Evolutionary conservation across 2,113 vertebrate species (phyloP).

Genomic region (Romanogobio albipinnatus): DNA sequence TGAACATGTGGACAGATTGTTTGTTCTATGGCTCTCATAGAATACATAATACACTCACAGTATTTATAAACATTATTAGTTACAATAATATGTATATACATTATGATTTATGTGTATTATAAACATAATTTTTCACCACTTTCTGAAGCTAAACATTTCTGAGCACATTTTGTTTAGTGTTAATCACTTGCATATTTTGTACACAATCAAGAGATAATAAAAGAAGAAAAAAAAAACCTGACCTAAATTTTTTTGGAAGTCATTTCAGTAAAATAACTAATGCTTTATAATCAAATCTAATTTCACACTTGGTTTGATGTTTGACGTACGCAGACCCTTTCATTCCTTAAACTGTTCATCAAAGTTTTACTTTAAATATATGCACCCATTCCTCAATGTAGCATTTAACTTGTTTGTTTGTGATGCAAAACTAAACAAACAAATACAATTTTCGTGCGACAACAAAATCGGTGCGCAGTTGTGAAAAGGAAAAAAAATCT

Average conservation of each 20-base stretch:
- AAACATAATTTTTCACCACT: not conserved
- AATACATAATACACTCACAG: not conserved
- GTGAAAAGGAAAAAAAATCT: not conserved
- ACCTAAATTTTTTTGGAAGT: not conserved
- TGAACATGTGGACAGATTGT: not conserved
- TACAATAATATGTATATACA: not conserved
- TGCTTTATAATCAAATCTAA: not conserved
- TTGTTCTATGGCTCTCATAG: not conserved
- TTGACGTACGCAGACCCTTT: not conserved
- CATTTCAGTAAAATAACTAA: not conserved
- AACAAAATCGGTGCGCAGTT: not conserved
- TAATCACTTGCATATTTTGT: slow-evolving; percentile 42
- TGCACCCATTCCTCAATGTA: not conserved
- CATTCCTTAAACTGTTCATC: not conserved
- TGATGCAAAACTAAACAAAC: slow-evolving; percentile 28
- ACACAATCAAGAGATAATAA: slow-evolving; percentile 46
- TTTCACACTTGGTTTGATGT: not conserved
- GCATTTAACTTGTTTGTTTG: not conserved
- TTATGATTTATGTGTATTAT: not conserved
- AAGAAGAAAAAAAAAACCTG: slow-evolving; percentile 10
- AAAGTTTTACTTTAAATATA: not conserved
- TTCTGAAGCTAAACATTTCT: not conserved
- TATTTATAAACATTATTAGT: slow-evolving; percentile 25
- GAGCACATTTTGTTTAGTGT: slow-evolving; percentile 9
- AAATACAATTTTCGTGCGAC: not conserved